Percentiles rank a stretch among this genome's conserved stretches.
These are phyloP conservation scores for Bellardia pandia DNA, from an alignment of 2,888 invertebrate species.

Conservation along the genomic window DNA sequence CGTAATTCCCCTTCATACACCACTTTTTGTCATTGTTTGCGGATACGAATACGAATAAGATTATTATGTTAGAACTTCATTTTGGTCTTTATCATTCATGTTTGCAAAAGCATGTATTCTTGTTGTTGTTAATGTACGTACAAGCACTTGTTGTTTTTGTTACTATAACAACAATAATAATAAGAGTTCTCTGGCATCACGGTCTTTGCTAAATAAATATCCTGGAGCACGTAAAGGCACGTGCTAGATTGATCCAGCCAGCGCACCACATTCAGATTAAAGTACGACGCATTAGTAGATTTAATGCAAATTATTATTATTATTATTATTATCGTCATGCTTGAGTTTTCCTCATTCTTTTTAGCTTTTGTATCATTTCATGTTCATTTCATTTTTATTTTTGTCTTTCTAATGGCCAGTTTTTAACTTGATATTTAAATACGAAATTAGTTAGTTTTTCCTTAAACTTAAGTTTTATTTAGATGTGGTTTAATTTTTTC, in stretches of 20 bases:
- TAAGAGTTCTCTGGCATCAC: slow-evolving; percentile 25
- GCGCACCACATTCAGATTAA: slow-evolving; percentile 81
- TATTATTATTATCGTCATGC: slow-evolving; percentile 59
- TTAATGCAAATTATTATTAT: slow-evolving; percentile 81
- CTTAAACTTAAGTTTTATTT: too few species aligned
- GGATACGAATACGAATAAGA: background rate
- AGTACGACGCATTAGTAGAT: slow-evolving; percentile 83
- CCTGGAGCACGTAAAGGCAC: slow-evolving; percentile 79
- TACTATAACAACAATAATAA: slow-evolving; percentile 51
- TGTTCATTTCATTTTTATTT: background rate
- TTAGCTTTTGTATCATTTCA: slow-evolving; percentile 2
- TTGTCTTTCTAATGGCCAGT: too few species aligned
- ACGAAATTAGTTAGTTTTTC: too few species aligned
- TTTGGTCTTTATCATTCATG: slow-evolving; percentile 9
- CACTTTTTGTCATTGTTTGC: background rate
- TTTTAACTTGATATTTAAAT: too few species aligned
- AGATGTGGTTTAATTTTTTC: too few species aligned
- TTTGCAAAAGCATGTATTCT: background rate
- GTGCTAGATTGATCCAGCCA: slow-evolving; percentile 67
- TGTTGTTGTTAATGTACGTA: background rate
- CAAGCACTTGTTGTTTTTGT: slow-evolving; percentile 55
- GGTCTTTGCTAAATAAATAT: slow-evolving; percentile 79
- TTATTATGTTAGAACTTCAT: slow-evolving; percentile 7
- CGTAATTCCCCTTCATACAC: background rate
- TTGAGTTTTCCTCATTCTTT: slow-evolving; percentile 23